Percentiles rank a stretch among this genome's conserved stretches.
These are phyloP conservation scores for Tyrophagus putrescentiae DNA, from an alignment of 1,140 invertebrate species.

Conservation along the genomic window DNA sequence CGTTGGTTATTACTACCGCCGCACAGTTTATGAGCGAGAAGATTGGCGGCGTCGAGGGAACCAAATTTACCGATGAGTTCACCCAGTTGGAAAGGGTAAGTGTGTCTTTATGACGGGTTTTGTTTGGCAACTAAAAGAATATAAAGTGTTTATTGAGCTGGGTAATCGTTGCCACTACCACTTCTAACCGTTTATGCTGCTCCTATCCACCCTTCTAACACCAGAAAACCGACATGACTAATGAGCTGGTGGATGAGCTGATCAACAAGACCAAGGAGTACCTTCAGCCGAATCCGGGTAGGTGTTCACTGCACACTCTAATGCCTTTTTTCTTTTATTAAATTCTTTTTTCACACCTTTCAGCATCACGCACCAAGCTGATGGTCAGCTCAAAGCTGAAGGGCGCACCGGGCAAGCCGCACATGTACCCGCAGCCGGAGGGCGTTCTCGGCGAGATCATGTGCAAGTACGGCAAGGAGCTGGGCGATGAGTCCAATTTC, in stretches of 20 bases:
- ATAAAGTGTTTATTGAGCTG: too few species aligned
- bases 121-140: not conserved
- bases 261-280: constrained; percentile 96
- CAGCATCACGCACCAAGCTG: constrained; percentile 29
- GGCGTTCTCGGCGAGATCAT: constrained; percentile 93
- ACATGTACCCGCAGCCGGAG: constrained; percentile 92
- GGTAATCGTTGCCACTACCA: not conserved
- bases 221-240: constrained; percentile 92
- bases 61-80: constrained; percentile 95
- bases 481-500: constrained; percentile 86
- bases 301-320: too few species aligned
- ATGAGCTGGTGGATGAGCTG: constrained; percentile 84
- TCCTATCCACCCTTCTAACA: too few species aligned
- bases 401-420: constrained; percentile 37
- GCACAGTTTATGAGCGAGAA: constrained; percentile 97
- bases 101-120: constrained; percentile 20
- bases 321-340: too few species aligned
- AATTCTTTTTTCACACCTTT: not conserved
- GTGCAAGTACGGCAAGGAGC: constrained; percentile 81
- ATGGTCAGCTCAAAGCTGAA: constrained; percentile 44
- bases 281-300: constrained; percentile 88
- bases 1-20: too few species aligned
- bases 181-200: not conserved
- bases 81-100: constrained; percentile 96
- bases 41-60: constrained; percentile 97